Evolutionary conservation across 2,888 invertebrate species (phyloP).

Genomic region (Muscina levida): DNA sequence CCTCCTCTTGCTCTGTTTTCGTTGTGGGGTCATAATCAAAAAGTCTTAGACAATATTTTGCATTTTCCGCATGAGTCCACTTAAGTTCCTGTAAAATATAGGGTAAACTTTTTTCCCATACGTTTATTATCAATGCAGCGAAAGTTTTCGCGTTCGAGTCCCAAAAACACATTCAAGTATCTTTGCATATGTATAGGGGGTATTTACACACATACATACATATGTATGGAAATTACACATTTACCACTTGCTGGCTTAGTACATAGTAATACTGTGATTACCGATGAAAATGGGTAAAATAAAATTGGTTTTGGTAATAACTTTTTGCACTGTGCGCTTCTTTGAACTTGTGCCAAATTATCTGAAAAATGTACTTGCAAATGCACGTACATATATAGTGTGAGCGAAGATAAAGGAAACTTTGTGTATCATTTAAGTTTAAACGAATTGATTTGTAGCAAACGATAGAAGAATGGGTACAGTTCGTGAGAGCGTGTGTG

Average conservation of each 20-base stretch:
- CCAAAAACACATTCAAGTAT: no score
- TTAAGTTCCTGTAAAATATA: not conserved
- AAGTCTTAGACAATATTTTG: constrained; percentile 8
- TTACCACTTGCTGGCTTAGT: not conserved
- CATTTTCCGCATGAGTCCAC: no score
- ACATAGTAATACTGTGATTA: constrained; percentile 11
- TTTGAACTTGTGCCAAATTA: constrained; percentile 10
- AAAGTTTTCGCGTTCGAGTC: no score
- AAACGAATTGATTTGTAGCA: no score
- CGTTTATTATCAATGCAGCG: not conserved
- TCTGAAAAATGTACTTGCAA: not conserved
- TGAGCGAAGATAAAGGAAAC: no score
- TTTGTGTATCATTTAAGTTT: not conserved
- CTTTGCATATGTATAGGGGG: no score
- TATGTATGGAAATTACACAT: not conserved
- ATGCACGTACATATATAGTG: not conserved
- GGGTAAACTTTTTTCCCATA: not conserved
- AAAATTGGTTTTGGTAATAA: not conserved
- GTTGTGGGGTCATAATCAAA: constrained; percentile 12
- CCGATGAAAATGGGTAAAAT: not conserved
- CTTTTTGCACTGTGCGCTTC: not conserved
- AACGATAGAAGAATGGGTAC: no score
- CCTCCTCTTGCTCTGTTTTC: no score
- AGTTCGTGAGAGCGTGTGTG: no score
- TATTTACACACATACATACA: no score